phyloP scores from a whole-genome alignment of 2,888 invertebrate species.

The Pyrrhosoma nymphula region DNA sequence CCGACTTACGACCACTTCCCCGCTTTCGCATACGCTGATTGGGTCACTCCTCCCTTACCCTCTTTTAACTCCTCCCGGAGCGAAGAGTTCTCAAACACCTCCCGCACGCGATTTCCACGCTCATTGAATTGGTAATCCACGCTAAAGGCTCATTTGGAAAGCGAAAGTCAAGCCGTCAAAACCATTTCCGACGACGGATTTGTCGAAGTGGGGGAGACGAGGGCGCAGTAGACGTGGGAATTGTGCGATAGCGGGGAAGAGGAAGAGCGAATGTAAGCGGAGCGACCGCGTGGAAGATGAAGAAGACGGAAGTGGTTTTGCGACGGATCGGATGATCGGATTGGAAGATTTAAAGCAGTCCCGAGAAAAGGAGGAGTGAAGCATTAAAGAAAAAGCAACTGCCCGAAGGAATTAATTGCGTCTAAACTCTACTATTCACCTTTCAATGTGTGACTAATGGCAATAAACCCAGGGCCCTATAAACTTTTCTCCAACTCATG shows the following conservation, averaged over 20 bases:
- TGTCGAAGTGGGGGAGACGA: background rate
- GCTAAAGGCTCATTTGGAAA: background rate
- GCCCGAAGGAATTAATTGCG: background rate
- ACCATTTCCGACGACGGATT: background rate
- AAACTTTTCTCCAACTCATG: no score
- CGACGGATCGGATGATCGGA: background rate
- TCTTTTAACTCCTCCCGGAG: background rate
- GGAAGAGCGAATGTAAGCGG: background rate
- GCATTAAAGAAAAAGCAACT: background rate
- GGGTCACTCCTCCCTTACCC: no score
- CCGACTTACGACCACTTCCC: background rate
- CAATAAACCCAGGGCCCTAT: no score
- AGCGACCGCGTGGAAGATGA: background rate
- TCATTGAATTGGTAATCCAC: slow-evolving; percentile 21
- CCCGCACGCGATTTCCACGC: background rate
- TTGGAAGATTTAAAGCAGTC: background rate
- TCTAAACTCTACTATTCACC: background rate
- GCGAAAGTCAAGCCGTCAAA: background rate
- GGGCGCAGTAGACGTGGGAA: background rate
- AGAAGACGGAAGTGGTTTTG: background rate
- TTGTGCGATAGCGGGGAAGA: background rate
- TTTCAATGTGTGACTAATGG: background rate
- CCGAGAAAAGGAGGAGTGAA: background rate
- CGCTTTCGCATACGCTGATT: no score
- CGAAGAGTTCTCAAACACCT: background rate